Base-by-base conservation (phyloP, 2,888 invertebrate genomes). In the Drosophila picticornis region DNA sequence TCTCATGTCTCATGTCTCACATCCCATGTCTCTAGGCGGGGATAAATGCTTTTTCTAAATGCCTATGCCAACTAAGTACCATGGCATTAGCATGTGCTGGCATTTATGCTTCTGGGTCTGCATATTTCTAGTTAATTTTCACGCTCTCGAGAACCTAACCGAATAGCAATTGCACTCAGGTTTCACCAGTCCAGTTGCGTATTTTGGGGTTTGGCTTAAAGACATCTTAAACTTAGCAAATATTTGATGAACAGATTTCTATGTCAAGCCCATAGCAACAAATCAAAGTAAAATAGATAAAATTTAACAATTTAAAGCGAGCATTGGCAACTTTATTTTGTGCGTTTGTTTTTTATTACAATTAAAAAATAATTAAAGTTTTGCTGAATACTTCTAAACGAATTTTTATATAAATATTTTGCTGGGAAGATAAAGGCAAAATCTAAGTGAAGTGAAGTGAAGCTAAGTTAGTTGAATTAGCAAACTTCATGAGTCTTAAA, bases 101-200 rank as follows among this genome's bases (percentile, higher is more conserved):
- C 40, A 66, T 66, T 61, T 55, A 27, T 57, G 38, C 27, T 40
- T 40, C 50, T 55, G 43, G 36, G 11, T 57, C 56, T 64, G 59
- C 72, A 55, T 58, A 62, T 58, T 58, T 57, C 57, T 65, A 46
- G 31, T 34, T 40, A 36, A 43, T 51, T 59, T 11, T 10, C 27
- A 32, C 43, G 25, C 27, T 51, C 11, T 16, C 4, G 10, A 22
- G 27, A 34, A 29, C 10, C 4, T 25, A 46, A 57, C 5, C 40
- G 16, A 32, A 32, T 31, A 5, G 19, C 40, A n/a, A 4, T 32
- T 43, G 2, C 31, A 16, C n/a, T 51, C 29, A n/a, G n/a, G 6
- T n/a, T 51, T 25, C 0, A 0, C 7, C 27, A 2, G 19, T 3
- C 4, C 13, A 4, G 7, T 16, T 27, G 25, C 19, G 13, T 2